These are phyloP conservation scores for Eulacestoma nigropectus DNA, from an alignment of 2,113 vertebrate genomes.

Conservation along the genomic window DNA sequence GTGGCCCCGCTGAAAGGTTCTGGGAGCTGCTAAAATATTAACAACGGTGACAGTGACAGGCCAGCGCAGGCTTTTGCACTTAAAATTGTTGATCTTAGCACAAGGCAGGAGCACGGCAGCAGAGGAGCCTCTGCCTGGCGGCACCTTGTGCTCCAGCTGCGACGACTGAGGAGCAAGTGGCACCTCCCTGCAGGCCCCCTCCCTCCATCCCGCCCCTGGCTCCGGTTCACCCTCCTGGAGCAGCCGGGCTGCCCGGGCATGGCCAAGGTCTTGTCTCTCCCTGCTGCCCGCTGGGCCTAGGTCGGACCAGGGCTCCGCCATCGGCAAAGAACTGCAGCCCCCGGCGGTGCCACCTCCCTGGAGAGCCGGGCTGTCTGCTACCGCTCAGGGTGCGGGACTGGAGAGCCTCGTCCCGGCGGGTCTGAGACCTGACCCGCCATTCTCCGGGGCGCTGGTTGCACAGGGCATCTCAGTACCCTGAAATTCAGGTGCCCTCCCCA, in stretches of 20 bases:
- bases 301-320: neutral
- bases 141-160: neutral
- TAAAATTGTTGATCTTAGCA: slow-evolving; percentile 3
- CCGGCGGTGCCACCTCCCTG: neutral
- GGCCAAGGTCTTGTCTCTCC: too few relatives aligned
- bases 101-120: neutral
- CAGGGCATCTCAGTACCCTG: neutral
- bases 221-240: neutral
- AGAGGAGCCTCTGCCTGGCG: neutral
- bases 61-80: neutral
- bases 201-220: neutral
- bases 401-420: neutral
- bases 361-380: neutral
- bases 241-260: neutral
- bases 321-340: neutral
- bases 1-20: neutral
- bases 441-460: accelerated
- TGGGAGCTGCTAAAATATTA: slow-evolving; percentile 32
- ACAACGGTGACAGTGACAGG: neutral
- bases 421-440: too few relatives aligned
- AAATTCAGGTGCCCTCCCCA: neutral
- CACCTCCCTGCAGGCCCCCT: neutral
- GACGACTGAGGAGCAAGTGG: neutral
- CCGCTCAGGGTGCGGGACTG: accelerated
- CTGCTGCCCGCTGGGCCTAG: neutral